Base-by-base conservation (phyloP, 2,113 vertebrate genomes). In the Paedocypris sp. region DNA sequence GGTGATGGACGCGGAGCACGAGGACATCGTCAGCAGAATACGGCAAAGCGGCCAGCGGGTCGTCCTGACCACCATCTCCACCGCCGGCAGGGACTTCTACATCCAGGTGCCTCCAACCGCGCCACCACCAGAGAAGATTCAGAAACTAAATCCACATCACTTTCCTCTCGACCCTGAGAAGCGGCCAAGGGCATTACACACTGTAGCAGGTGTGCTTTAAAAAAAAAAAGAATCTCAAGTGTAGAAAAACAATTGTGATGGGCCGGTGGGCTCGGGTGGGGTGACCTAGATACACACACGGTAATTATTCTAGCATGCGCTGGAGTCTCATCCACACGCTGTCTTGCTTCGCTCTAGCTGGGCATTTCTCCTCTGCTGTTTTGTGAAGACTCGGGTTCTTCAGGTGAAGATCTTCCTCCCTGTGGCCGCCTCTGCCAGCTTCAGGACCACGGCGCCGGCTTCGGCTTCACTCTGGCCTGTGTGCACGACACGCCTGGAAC, bases 311-410 rank as follows among this genome's bases (percentile, higher is more conserved):
- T 4, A 9, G 54, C 20, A 19, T 61, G 11, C 13, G n/a, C 38
- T 26, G 43, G 6, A 18, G 46, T 45, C 35, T 19, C 26, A 45
- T 15, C 31, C 23, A 53, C 5, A 35, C 3, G 22, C 20, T 38
- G 19, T 31, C 36, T 38, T 28, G 19, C 13, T 62, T 29, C 42
- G 32, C 36, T 15, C 13, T 78, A 98, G 94, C 69, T 95, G 0
- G 86, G 84, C 1, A 69, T 96, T 43, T 89, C 91, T 57, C 94
- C 94, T 0, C 78, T 94, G 67, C 77, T 89, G 53, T 96, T 91
- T 73, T 69, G 79, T 11, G 83, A 90, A 20, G 72, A 80, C 1
- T 5, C 5, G 5, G 58, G 68, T 28, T 6, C 68, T 0, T 43
- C 58, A 31, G 52, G 19, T 5, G 62, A 60, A 13, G 31, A n/a